Conservation (phyloP, 2,113 vertebrate genomes). For the Prochilodus magdalenae region DNA sequence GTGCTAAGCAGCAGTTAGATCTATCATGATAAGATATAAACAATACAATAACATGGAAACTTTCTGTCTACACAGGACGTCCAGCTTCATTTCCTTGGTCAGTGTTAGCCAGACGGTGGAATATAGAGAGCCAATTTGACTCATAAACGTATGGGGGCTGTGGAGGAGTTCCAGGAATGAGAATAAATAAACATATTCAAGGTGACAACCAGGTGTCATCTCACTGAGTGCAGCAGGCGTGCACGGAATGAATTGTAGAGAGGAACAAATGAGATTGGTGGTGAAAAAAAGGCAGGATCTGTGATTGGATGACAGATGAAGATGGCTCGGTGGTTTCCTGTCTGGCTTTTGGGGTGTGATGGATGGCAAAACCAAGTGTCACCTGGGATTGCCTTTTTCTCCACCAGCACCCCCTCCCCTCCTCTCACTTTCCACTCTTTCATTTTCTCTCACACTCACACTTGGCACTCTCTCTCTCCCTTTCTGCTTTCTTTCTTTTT, state of each 20-base stretch:
- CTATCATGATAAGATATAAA: neutral
- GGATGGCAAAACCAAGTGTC: slow-evolving; percentile 51
- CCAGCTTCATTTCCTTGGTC: slow-evolving; percentile 36
- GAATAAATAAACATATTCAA: slow-evolving; percentile 76
- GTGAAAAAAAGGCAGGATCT: slow-evolving; percentile 47
- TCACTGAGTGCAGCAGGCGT: slow-evolving; percentile 52
- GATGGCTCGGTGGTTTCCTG: slow-evolving; percentile 48
- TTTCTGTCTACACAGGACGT: neutral
- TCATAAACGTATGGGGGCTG: slow-evolving; percentile 64
- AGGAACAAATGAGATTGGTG: slow-evolving; percentile 64
- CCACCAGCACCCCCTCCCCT: slow-evolving; percentile 23
- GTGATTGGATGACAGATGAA: slow-evolving; percentile 70
- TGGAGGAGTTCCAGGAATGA: slow-evolving; percentile 58
- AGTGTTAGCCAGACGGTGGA: slow-evolving; percentile 38
- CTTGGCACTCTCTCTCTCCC: slow-evolving; percentile 24
- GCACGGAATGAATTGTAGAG: slow-evolving; percentile 64
- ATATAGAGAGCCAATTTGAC: slow-evolving; percentile 65
- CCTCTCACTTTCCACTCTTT: neutral
- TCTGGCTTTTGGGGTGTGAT: slow-evolving; percentile 46
- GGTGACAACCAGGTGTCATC: slow-evolving; percentile 71
- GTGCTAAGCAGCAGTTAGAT: too few species aligned
- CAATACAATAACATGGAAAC: neutral
- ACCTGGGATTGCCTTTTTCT: slow-evolving; percentile 37
- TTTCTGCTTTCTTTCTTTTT: neutral
- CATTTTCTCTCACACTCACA: slow-evolving; percentile 38